A percentile compares a stretch with the other conserved stretches of the same genome.
Conservation (phyloP, 2,888 invertebrate genomes). For the Rhopalosiphum nymphaeae region DNA sequence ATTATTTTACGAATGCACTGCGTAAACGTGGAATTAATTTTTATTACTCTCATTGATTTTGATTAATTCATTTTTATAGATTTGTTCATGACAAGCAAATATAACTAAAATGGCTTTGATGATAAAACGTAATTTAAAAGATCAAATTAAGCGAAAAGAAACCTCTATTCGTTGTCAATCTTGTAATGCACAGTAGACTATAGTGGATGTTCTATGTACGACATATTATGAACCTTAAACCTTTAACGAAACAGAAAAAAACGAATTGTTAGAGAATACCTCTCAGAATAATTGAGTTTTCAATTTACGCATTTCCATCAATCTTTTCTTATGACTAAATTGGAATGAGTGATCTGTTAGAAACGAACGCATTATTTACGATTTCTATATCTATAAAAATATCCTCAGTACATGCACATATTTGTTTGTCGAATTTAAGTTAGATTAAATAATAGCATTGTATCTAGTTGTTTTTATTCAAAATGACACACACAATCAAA, state of each 20-base stretch:
- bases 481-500: not conserved
- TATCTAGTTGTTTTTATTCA: not conserved
- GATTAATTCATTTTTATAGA: conserved; percentile 24
- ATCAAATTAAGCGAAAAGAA: conserved; percentile 35
- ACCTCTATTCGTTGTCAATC: conserved; percentile 39
- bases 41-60: conserved; percentile 33
- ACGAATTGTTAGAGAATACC: conserved; percentile 33
- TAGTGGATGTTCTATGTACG: not conserved
- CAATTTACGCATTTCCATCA: conserved; percentile 37
- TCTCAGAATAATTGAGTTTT: conserved; percentile 58
- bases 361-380: not conserved
- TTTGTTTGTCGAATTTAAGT: not conserved
- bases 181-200: conserved; percentile 26
- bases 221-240: not conserved
- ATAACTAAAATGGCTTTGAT: not conserved
- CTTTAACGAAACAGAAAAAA: conserved; percentile 41
- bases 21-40: not conserved
- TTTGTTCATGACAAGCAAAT: not conserved
- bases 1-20: not conserved
- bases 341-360: not conserved
- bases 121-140: conserved; percentile 43
- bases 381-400: not conserved
- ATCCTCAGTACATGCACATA: not conserved
- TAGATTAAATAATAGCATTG: not conserved
- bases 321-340: conserved; percentile 4